Base-by-base conservation (phyloP, 2,888 invertebrate genomes). In the Cheilosia soror region DNA sequence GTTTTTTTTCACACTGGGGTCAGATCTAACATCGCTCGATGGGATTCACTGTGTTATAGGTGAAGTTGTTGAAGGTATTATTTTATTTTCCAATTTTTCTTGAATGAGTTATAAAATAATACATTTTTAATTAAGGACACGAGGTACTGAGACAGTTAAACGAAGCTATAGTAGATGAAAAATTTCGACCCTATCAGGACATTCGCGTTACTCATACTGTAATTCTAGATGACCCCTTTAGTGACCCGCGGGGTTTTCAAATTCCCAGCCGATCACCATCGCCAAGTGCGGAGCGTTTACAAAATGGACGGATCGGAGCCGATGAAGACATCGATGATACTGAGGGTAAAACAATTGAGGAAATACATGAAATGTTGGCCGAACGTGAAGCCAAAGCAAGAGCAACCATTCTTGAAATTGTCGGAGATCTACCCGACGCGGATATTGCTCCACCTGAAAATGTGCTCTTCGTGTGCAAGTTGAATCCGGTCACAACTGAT, bases 391-490 rank as follows among this genome's bases (percentile, higher is more conserved):
- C 99, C 0, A 97, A 97, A 92, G 98, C 99, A 1, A 94, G 99
- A 89, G 99, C 99, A 0, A 98, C 99, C 27, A 98, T 99, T 88
- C 93, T 99, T 49, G 99, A 99, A 94, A 99, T 99, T 93, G 98
- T 99, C 27, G 99, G 99, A 0, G 99, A 99, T 92, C 93, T 99
- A 76, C 99, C 99, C 0, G 97, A 98, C 93, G 99, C 98, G 13
- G 99, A 99, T 80, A 96, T 98, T 92, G 98, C 98, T 5, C 99
- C 99, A 0, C 99, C 99, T 6, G 99, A 99, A 93, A 99, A 99
- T 93, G 99, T 99, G 2, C 93, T 99, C 0, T 99, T 99, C 93
- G 98, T 99, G 37, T 99, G 99, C 92, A 99, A 99, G 93, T 93
- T 99, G 25, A 99, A 99, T 93, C 99, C 99, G 0, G 98, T 99